These are phyloP conservation scores for Pteronotus mesoamericanus DNA, from an alignment of 2,797 vertebrate species.

Conservation along the genomic window DNA sequence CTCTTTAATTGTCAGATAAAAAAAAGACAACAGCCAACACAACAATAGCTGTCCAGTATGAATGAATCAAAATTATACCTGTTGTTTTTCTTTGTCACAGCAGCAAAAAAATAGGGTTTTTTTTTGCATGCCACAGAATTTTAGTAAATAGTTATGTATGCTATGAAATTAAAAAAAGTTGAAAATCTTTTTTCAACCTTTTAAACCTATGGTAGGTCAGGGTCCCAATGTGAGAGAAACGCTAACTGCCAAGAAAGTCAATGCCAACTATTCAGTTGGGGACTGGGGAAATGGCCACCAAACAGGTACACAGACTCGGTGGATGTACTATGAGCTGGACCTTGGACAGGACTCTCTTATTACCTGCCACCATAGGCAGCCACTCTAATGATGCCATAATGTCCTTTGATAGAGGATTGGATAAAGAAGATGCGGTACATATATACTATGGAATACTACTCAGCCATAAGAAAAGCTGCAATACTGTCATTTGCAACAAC, in stretches of 20 bases:
- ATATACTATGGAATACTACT: neutral
- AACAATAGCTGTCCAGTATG: no score
- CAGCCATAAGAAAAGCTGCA: neutral
- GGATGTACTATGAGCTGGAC: neutral
- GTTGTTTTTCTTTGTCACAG: no score
- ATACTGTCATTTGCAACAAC: neutral
- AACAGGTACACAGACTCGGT: neutral
- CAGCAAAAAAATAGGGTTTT: no score
- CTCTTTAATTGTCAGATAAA: no score
- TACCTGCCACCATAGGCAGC: neutral
- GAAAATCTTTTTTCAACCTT: neutral
- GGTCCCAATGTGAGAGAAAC: neutral
- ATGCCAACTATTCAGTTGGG: neutral
- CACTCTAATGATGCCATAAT: neutral
- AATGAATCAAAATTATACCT: no score
- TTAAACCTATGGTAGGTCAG: neutral
- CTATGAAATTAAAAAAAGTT: no score
- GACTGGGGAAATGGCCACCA: neutral
- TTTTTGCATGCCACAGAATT: no score
- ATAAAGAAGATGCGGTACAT: neutral
- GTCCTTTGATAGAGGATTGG: neutral
- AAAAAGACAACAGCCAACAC: no score
- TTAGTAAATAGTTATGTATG: no score
- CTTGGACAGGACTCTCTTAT: neutral
- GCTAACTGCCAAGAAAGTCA: neutral